Percentiles rank a stretch among this genome's conserved stretches.
phyloP scores from a whole-genome alignment of 2,113 vertebrate genomes.

The human (Homo sapiens) region DNA sequence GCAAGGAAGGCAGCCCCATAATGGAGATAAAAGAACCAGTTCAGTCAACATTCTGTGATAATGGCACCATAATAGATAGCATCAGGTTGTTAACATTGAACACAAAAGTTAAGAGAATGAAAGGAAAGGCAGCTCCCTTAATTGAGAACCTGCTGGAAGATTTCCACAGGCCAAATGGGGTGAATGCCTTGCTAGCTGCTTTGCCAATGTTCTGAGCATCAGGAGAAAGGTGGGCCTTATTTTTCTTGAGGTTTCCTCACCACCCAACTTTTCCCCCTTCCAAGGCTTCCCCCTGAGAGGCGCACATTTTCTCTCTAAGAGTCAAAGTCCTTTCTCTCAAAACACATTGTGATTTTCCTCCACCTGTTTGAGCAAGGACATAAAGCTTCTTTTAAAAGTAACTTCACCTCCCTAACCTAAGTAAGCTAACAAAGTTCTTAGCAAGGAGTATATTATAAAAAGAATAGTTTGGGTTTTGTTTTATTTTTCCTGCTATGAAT shows the following conservation, averaged over 20 bases:
- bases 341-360: not conserved
- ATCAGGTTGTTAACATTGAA: conserved; percentile 90
- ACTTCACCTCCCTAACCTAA: not conserved
- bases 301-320: not conserved
- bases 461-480: not conserved
- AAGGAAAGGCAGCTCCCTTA: conserved; percentile 78
- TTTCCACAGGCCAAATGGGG: conserved; percentile 80
- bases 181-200: conserved; percentile 54
- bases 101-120: conserved; percentile 92
- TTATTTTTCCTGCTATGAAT: not conserved
- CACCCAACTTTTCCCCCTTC: not conserved
- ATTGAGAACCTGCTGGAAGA: conserved; percentile 64
- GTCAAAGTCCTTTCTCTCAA: not conserved
- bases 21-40: conserved; percentile 91
- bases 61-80: conserved; percentile 86
- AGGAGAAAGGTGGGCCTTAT: not conserved
- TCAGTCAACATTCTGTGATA: conserved; percentile 91
- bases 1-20: conserved; percentile 89
- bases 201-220: not conserved
- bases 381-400: not conserved
- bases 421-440: not conserved
- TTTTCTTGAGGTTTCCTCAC: not conserved
- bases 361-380: not conserved
- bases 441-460: not conserved
- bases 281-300: not conserved